These are phyloP conservation scores for Leptinotarsa lineolata DNA, from an alignment of 1,140 invertebrate genomes.

Conservation along the genomic window DNA sequence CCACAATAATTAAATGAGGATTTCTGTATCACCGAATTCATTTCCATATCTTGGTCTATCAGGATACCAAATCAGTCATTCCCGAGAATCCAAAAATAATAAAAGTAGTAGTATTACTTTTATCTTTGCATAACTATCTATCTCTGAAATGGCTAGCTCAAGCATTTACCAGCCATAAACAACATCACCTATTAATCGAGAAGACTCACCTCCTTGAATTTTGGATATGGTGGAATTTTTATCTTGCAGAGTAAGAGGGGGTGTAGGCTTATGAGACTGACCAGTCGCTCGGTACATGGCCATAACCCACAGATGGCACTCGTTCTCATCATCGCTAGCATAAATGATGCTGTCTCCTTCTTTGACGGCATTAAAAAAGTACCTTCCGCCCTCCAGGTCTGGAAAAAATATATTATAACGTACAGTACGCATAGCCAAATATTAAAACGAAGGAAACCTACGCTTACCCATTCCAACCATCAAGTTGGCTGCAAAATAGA, in stretches of 20 bases:
- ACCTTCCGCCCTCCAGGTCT: constrained; percentile 86
- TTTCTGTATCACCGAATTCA: no score
- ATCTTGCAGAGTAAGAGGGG: constrained; percentile 82
- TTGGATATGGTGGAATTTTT: constrained; percentile 86
- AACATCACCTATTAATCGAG: not conserved
- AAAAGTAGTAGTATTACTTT: no score
- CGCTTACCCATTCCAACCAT: constrained; percentile 83
- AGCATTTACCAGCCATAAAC: not conserved
- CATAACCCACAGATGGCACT: constrained; percentile 98
- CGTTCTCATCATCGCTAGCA: constrained; percentile 97
- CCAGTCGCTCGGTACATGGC: constrained; percentile 98
- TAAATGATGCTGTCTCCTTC: constrained; percentile 97
- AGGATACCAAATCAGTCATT: no score
- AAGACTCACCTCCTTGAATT: constrained; percentile 75
- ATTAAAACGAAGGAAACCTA: constrained; percentile 46
- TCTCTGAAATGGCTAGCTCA: no score
- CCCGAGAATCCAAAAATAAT: no score
- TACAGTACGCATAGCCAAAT: not conserved
- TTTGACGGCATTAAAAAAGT: constrained; percentile 97
- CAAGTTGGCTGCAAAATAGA: constrained; percentile 71
- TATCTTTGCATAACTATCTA: no score
- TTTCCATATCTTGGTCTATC: no score
- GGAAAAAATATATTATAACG: constrained; percentile 41
- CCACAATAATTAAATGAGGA: no score
- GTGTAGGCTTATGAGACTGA: constrained; percentile 97